Conservation (phyloP, 2,113 vertebrate genomes). For the Clarias magur region DNA sequence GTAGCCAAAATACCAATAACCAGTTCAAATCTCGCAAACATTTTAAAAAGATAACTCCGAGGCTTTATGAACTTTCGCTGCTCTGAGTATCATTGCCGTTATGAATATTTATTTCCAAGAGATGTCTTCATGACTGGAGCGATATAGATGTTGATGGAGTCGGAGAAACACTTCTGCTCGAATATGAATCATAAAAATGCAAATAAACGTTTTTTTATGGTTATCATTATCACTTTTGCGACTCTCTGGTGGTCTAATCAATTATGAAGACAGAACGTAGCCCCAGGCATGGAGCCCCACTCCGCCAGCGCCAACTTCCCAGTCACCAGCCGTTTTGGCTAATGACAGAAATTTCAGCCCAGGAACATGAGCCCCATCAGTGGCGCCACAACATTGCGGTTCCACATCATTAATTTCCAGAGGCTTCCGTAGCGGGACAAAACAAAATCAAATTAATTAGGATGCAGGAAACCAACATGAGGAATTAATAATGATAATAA, state of each 20-base stretch:
- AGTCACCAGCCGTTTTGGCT: slow-evolving; percentile 79
- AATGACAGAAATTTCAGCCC: slow-evolving; percentile 74
- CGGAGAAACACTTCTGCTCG: slow-evolving; percentile 41
- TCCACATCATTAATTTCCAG: slow-evolving; percentile 81
- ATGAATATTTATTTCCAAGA: slow-evolving; percentile 34
- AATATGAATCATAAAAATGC: slow-evolving; percentile 52
- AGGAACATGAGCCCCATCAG: slow-evolving; percentile 78
- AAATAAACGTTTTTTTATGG: slow-evolving; percentile 50
- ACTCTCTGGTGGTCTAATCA: slow-evolving; percentile 70
- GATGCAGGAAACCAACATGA: slow-evolving; percentile 79
- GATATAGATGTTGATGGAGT: slow-evolving; percentile 33
- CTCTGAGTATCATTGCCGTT: slow-evolving; percentile 11
- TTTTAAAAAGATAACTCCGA: slow-evolving; percentile 17
- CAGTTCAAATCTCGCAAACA: slow-evolving; percentile 13
- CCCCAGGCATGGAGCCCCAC: slow-evolving; percentile 66
- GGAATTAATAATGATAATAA: slow-evolving; percentile 78
- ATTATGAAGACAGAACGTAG: slow-evolving; percentile 71
- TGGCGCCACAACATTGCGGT: slow-evolving; percentile 73
- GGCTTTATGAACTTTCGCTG: slow-evolving; percentile 29
- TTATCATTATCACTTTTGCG: slow-evolving; percentile 51
- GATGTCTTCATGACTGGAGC: slow-evolving; percentile 15
- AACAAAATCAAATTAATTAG: slow-evolving; percentile 83
- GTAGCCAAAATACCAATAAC: slow-evolving; percentile 26
- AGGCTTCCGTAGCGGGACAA: slow-evolving; percentile 76
- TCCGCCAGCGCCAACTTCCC: slow-evolving; percentile 64